Evolutionary conservation across 1,140 invertebrate species (phyloP), one percentile per base, ranked within the genome.

Genomic region (Zaprionus africanus): DNA sequence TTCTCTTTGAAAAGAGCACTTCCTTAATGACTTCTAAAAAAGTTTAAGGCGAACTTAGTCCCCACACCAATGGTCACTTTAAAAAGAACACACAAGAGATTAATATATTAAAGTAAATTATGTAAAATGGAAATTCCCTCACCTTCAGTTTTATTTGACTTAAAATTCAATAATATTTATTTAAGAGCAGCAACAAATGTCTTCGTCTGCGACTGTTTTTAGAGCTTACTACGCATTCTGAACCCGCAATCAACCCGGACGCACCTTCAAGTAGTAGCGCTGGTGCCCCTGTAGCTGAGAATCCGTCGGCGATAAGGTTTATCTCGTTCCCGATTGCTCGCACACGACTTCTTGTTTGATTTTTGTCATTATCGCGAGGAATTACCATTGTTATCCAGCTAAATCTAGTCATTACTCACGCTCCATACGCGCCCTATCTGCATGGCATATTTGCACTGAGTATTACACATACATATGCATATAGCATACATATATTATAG

Each of bases 371-470:
- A 90, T 90, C 85, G 66, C 78, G 59, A 84, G 84, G 84, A 88
- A 88, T 88, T 90, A 87, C 84, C 78, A 81, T 81, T 84, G 85
- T 88, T 87, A 87, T 87, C 84, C 84, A 68, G 78, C 74, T 81
- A 84, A 87, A 87, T 88, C 81, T 88, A 74, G 84, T 81, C 84
- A 76, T 84, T 88, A 83, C 83, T 88, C 81, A 88, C 85, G 53
- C 79, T 6, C 41, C 2, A 7, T 17, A 19, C 46, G 15, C 53
- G 34, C n/a, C 22, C 49, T 68, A 73, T 78, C 68, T 66, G 51
- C 57, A 38, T 56, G 49, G 19, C 12, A 13, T n/a, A 5, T 68
- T 7, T 28, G 26, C 36, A 17, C 5, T 19, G 4, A 13, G 34
- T n/a, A 61, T 60, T 54, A n/a, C 1, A 15, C 36, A 13, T n/a